Base-by-base conservation (phyloP, 2,888 invertebrate species). In the Drosophila phalerata region DNA sequence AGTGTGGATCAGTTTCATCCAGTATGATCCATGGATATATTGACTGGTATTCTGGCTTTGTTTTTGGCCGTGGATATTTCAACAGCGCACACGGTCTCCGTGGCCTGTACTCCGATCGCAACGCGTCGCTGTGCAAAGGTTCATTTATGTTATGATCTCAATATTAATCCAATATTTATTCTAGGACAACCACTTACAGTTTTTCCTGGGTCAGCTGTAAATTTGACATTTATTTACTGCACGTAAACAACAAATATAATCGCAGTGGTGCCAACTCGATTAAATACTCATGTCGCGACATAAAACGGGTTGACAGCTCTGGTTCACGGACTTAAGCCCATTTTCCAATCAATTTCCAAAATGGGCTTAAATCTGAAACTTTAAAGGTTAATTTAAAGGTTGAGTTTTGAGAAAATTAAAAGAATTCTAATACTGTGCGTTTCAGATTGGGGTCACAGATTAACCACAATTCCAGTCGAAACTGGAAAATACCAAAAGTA, bases 31-130 rank as follows among this genome's bases (percentile, higher is more conserved):
- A 88, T 8, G 90, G 90, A 62, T 90, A 88, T 48, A 84, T 48
- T 0, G 70, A 74, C 45, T 72, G 85, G 45, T 88, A 88, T 47
- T 88, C 88, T 15, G 88, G 88, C 53, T 90, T 82, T 56, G 90
- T 88, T 61, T 90, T 90, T 15, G 90, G 88, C 0, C 88, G 64
- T 15, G 90, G 90, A 40, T 88, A 88, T 34, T 90, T 88, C 6
- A 90, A 60, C 40, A 69, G 64, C 5, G 75, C 88, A 49, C 88
- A 89, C 34, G 90, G 85, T 34, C 88, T 73, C 4, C 88, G 85
- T 13, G 81, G 79, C 42, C 77, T 80, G 67, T 88, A 90, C 57
- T 90, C 90, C 15, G 89, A 86, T 30, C 88, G 90, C 55, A 88
- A 47, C 2, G 87, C 89, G 15, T 87, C 87, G 30, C 88, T 88